Percentiles rank a stretch among this genome's conserved stretches.
These are phyloP conservation scores for Nasua narica DNA, from an alignment of 2,797 vertebrate genomes.

Conservation along the genomic window DNA sequence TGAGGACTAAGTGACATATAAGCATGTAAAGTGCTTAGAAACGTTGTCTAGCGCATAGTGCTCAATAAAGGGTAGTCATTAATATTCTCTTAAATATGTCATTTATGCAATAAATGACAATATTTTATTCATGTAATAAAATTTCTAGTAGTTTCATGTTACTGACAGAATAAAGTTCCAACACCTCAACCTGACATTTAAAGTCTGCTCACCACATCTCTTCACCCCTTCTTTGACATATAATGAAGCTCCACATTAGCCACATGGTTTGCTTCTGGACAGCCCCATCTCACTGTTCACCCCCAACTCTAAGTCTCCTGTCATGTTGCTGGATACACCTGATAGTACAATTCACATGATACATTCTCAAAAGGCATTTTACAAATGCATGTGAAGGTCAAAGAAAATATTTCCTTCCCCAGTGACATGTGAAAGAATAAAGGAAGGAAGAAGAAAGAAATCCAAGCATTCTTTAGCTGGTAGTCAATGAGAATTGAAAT, in stretches of 20 bases:
- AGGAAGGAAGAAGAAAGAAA: neutral
- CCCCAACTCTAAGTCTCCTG: neutral
- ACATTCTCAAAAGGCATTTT: neutral
- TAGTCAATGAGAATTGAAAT: slow-evolving; percentile 12
- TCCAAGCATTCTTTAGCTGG: neutral
- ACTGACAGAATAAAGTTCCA: slow-evolving; percentile 55
- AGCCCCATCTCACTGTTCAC: neutral
- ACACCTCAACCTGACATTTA: slow-evolving; percentile 47
- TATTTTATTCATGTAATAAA: slow-evolving; percentile 58
- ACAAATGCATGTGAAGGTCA: neutral
- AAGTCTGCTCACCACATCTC: neutral
- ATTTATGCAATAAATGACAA: slow-evolving; percentile 27
- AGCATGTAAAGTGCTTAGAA: slow-evolving; percentile 41
- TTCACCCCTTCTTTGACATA: neutral
- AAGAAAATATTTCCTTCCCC: neutral
- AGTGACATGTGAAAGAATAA: neutral
- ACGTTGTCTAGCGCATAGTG: neutral
- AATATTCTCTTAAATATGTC: slow-evolving; percentile 50
- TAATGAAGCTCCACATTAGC: neutral
- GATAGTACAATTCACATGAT: neutral
- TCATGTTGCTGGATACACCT: neutral
- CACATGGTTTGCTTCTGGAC: neutral
- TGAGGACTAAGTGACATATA: neutral
- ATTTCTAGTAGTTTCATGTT: slow-evolving; percentile 47
- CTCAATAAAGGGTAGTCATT: slow-evolving; percentile 24